Conservation (phyloP, 2,113 vertebrate species). For the Mungos mungo region DNA sequence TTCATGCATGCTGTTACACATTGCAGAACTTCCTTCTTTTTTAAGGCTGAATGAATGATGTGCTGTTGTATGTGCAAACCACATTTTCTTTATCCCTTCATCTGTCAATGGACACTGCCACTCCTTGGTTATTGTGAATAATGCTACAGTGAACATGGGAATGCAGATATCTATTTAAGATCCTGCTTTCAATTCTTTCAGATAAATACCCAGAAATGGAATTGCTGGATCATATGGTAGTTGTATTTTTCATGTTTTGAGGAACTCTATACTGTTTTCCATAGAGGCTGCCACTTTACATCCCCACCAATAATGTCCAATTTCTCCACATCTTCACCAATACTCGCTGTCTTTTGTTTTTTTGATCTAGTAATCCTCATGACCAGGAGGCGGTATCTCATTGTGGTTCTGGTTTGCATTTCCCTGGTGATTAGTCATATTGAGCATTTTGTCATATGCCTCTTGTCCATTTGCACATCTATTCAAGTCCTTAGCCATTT, state of each 20-base stretch:
- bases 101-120: background rate
- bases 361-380: background rate
- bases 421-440: background rate
- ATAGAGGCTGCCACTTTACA: background rate
- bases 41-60: background rate
- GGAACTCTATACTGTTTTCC: background rate
- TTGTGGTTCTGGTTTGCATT: background rate
- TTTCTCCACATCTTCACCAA: background rate
- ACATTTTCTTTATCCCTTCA: background rate
- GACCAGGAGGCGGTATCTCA: background rate
- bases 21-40: background rate
- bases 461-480: background rate
- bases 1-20: background rate
- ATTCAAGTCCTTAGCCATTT: background rate
- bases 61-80: background rate
- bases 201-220: background rate
- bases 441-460: background rate
- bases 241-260: background rate
- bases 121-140: background rate
- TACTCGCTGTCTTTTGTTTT: background rate
- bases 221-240: background rate
- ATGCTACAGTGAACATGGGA: background rate
- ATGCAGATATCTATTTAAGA: background rate
- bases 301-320: background rate
- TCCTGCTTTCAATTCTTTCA: background rate